A percentile compares a stretch with the other conserved stretches of the same genome.
phyloP scores from a whole-genome alignment of 2,113 vertebrate species.

The Myocastor coypus region DNA sequence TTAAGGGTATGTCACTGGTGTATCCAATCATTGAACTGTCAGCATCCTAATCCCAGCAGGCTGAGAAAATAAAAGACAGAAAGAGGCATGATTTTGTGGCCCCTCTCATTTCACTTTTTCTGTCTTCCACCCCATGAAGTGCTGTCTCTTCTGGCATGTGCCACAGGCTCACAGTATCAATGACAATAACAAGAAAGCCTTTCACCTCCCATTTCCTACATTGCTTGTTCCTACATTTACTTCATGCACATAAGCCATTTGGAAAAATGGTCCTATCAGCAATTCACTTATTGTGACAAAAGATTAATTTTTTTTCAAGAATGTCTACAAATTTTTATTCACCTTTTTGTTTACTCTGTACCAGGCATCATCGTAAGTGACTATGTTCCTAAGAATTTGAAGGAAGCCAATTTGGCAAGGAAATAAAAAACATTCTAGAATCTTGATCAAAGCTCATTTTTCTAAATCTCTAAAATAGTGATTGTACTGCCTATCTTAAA shows the following conservation, averaged over 20 bases:
- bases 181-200: background rate
- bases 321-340: conserved; percentile 9
- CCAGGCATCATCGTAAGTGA: background rate
- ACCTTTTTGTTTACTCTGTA: background rate
- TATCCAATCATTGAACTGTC: background rate
- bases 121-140: background rate
- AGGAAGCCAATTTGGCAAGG: background rate
- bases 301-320: background rate
- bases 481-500: conserved; percentile 3
- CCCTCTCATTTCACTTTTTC: background rate
- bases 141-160: background rate
- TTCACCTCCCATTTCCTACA: background rate
- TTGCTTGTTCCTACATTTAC: background rate
- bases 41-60: background rate
- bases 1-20: background rate
- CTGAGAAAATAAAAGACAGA: background rate
- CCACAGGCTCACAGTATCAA: background rate
- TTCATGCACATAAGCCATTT: background rate
- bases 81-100: background rate
- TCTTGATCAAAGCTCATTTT: conserved; percentile 22
- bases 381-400: background rate
- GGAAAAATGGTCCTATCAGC: background rate
- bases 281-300: background rate
- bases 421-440: background rate
- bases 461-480: background rate